Percentiles rank a stretch among this genome's conserved stretches.
Evolutionary conservation across 2,888 invertebrate species (phyloP).

Genomic region (Lochmaea crataegi): DNA sequence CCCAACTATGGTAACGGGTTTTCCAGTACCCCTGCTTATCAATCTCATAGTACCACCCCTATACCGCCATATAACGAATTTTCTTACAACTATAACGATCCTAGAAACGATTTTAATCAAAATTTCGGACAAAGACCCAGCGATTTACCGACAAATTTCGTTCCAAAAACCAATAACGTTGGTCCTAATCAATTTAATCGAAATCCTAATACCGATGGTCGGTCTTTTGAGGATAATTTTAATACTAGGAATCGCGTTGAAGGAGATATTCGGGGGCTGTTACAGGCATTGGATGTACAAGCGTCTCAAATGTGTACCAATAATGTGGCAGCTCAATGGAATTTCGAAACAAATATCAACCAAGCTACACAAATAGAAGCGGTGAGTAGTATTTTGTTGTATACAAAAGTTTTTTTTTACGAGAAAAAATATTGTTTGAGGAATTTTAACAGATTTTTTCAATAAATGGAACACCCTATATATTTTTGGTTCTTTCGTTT

Average conservation of each 20-base stretch:
- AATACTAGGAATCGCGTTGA: conserved; percentile 40
- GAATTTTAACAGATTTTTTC: no score
- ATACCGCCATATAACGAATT: conserved; percentile 12
- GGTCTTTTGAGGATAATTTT: conserved; percentile 37
- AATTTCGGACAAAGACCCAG: conserved; percentile 36
- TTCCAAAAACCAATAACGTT: conserved; percentile 24
- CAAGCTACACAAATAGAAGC: conserved; percentile 85
- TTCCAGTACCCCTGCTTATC: conserved; percentile 11
- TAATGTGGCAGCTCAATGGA: conserved; percentile 91
- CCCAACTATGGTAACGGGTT: conserved; percentile 5
- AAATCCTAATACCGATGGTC: conserved; percentile 20
- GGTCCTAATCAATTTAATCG: conserved; percentile 22
- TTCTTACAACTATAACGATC: conserved; percentile 35
- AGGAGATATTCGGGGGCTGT: conserved; percentile 68
- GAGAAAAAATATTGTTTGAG: no score
- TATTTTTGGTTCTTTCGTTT: no score
- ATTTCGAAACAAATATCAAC: conserved; percentile 88
- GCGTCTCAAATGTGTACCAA: conserved; percentile 85
- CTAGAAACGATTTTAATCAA: conserved; percentile 31
- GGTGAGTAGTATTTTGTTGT: conserved; percentile 70
- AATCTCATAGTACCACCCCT: conserved; percentile 11
- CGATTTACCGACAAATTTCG: conserved; percentile 22
- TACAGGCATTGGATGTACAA: conserved; percentile 79
- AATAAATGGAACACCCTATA: no score
- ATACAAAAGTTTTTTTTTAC: no score